These are phyloP conservation scores for Poeciliopsis retropinna DNA, from an alignment of 2,113 vertebrate species.

Conservation along the genomic window DNA sequence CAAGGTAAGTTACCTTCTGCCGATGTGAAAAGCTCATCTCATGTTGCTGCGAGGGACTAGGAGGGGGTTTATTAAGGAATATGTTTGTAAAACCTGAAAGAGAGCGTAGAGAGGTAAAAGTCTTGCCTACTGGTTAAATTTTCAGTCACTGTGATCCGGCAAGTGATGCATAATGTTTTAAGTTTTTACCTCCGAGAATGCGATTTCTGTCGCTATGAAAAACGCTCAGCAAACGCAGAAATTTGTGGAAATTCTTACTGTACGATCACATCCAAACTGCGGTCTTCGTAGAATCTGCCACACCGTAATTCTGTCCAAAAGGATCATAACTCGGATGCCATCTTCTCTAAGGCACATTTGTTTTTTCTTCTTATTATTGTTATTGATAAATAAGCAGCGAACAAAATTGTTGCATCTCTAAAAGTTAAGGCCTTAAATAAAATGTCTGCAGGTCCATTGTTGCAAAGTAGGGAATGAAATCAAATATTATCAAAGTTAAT, in stretches of 20 bases:
- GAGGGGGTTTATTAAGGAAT: neutral
- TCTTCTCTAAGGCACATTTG: neutral
- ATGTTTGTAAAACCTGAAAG: constrained; percentile 2
- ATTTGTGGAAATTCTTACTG: neutral
- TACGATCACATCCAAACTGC: neutral
- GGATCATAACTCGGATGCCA: neutral
- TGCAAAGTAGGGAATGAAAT: neutral
- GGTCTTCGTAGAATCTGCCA: neutral
- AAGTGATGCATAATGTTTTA: constrained; percentile 10
- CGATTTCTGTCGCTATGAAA: neutral
- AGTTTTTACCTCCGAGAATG: neutral
- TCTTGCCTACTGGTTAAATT: constrained; percentile 34
- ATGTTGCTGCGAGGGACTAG: neutral
- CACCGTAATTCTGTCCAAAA: neutral
- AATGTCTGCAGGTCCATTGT: neutral
- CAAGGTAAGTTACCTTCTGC: constrained; percentile 75
- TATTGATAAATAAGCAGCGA: neutral
- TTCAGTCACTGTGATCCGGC: constrained; percentile 28
- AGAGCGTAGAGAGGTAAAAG: constrained; percentile 12
- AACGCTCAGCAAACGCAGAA: neutral
- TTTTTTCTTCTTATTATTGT: neutral
- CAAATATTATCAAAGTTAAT: too few species aligned
- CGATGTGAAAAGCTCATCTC: neutral
- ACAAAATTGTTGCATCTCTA: neutral
- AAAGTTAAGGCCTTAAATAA: constrained; percentile 11